These are phyloP conservation scores for Conomelus anceps DNA, from an alignment of 2,888 invertebrate species.

Conservation along the genomic window DNA sequence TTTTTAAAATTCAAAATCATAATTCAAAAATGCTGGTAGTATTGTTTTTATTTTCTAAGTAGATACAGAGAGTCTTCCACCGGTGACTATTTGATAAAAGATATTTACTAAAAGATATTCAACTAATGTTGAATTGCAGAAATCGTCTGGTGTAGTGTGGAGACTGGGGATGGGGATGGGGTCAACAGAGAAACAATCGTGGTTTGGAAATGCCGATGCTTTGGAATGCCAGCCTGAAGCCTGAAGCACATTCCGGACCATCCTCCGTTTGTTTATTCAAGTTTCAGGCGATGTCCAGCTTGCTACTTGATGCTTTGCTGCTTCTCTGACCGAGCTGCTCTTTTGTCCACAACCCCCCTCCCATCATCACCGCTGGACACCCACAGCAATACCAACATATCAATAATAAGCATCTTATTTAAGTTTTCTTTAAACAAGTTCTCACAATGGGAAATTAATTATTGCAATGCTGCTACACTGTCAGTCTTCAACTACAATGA, in stretches of 20 bases:
- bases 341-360: too few relatives aligned
- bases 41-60: too few relatives aligned
- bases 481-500: neutral
- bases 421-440: neutral
- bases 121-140: neutral
- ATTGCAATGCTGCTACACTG: neutral
- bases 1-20: too few relatives aligned
- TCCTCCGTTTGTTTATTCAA: slow-evolving; percentile 10
- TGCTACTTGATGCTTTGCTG: neutral
- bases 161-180: neutral
- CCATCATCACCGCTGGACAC: neutral
- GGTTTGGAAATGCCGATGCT: slow-evolving; percentile 6
- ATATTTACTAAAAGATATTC: too few relatives aligned
- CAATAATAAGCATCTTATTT: neutral
- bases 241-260: slow-evolving; percentile 8
- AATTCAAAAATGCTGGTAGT: too few relatives aligned
- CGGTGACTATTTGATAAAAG: too few relatives aligned
- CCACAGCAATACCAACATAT: neutral
- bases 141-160: neutral
- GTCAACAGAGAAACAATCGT: neutral
- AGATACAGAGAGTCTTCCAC: too few relatives aligned
- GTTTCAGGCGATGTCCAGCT: slow-evolving; percentile 5
- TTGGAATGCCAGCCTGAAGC: slow-evolving; percentile 2
- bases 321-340: neutral
- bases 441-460: neutral